Base-by-base conservation (phyloP, 2,113 vertebrate genomes). In the Paracanthobrama guichenoti region DNA sequence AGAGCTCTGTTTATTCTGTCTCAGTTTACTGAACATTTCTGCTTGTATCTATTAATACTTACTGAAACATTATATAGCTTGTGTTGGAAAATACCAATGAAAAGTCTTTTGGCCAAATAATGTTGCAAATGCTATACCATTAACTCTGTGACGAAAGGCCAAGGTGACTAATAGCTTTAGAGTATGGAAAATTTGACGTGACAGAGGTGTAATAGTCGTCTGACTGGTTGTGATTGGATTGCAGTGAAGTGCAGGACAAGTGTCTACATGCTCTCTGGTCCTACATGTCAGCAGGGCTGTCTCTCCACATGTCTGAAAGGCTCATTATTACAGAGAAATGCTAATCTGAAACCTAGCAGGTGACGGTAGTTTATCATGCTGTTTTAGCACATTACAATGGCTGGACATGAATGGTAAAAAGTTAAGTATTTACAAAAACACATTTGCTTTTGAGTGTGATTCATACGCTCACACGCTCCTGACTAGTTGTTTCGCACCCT, bases 201-300 rank as follows among this genome's bases (percentile, higher is more conserved):
- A 72, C 16, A 57, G 53, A 18, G 57, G 50, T 81, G 72, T 74
- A 66, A 74, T 39, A 88, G 84, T 86, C 59, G 87, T 74, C 77
- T 16, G 75, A 88, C 87, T 86, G 85, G 87, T 88, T 75, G 35
- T 26, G 84, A 84, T 72, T 55, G 60, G 46, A 71, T 55, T 81
- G 64, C 31, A 64, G 59, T 1, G 42, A 16, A 71, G 79, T 64
- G 62, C 42, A 48, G 31, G 26, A 71, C 71, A 73, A 87, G 72
- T 83, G 84, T 75, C 82, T 80, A 18, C 87, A 85, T 80, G 82
- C 75, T 31, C 74, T 11, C 60, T 6, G 28, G 31, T 79, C 46
- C 42, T 31, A 28, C 28, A 20, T 72, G 42, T 69, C 35, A 4
- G 14, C 9, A 24, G 22, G 48, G 18, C 6, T 83, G 60, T 14